A percentile compares a stretch with the other conserved stretches of the same genome.
Evolutionary conservation across 2,888 invertebrate species (phyloP).

Genomic region (Dione vanillae): DNA sequence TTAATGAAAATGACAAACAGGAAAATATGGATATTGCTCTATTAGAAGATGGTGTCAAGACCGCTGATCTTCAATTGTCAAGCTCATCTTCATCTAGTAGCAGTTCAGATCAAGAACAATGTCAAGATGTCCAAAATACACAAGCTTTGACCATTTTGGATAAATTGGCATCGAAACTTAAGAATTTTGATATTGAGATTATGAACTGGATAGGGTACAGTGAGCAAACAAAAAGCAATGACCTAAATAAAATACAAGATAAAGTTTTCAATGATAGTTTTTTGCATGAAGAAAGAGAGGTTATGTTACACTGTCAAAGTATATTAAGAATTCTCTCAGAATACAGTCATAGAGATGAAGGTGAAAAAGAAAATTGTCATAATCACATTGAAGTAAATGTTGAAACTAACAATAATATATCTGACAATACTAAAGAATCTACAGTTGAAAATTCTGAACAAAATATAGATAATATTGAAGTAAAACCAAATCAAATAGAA

Average conservation of each 20-base stretch:
- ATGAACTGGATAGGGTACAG: slow-evolving; percentile 57
- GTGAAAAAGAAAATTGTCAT: background rate
- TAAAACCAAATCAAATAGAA: background rate
- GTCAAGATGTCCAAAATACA: slow-evolving; percentile 20
- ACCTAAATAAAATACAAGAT: slow-evolving; percentile 49
- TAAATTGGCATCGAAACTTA: slow-evolving; percentile 52
- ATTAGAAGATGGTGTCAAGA: background rate
- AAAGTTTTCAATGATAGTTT: slow-evolving; percentile 51
- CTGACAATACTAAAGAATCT: background rate
- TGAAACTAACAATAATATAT: background rate
- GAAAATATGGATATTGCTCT: background rate
- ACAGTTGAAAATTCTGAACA: slow-evolving; percentile 1
- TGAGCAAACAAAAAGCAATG: slow-evolving; percentile 41
- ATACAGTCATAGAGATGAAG: background rate
- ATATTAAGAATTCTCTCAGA: slow-evolving; percentile 46
- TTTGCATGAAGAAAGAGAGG: slow-evolving; percentile 56
- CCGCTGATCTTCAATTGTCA: background rate
- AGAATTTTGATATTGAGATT: slow-evolving; percentile 59
- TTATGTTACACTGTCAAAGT: slow-evolving; percentile 53
- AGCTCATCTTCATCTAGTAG: slow-evolving; percentile 33
- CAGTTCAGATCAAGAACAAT: slow-evolving; percentile 6
- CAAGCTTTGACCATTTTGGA: slow-evolving; percentile 45
- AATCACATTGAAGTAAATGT: background rate
- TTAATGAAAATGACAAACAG: slow-evolving; percentile 12
- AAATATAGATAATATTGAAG: background rate